phyloP scores from a whole-genome alignment of 2,113 vertebrate genomes.

The Nesogale talazaci region DNA sequence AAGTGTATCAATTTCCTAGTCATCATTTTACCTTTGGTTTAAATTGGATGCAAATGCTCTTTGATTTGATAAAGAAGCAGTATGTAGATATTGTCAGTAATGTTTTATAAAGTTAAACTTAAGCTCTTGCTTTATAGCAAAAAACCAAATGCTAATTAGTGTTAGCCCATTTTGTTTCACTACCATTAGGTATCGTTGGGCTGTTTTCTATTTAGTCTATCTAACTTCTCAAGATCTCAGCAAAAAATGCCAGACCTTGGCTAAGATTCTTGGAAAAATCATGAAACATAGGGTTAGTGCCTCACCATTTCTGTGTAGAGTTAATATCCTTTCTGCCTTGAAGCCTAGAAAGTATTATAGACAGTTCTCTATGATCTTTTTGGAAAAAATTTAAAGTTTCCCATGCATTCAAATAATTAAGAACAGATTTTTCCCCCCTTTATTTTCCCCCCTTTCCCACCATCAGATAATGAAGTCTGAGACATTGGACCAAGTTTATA shows the following conservation, averaged over 20 bases:
- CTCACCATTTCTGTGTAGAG: conserved; percentile 27
- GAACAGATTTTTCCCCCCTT: neutral
- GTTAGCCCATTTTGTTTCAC: neutral
- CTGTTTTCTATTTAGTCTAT: conserved; percentile 33
- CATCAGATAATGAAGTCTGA: conserved; percentile 45
- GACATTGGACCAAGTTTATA: conserved; percentile 32
- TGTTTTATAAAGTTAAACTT: conserved; percentile 51
- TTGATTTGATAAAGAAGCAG: conserved; percentile 45
- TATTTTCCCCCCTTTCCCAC: conserved; percentile 8
- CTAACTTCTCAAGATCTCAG: conserved; percentile 23
- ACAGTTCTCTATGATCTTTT: conserved; percentile 8
- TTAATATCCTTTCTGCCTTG: conserved; percentile 12
- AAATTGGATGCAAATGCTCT: neutral
- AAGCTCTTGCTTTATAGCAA: conserved; percentile 19
- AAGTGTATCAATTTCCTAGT: conserved; percentile 21
- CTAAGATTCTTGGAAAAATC: conserved; percentile 48
- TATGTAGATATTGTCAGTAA: conserved; percentile 8
- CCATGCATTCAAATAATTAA: conserved; percentile 38
- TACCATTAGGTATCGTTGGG: conserved; percentile 13
- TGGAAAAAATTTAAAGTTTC: neutral
- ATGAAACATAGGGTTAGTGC: conserved; percentile 2
- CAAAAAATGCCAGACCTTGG: conserved; percentile 41
- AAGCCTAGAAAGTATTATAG: conserved; percentile 29
- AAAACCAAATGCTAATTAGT: conserved; percentile 8
- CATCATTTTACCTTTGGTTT: neutral